These are phyloP conservation scores for Zonitis immaculata DNA, from an alignment of 2,888 invertebrate species.

Conservation along the genomic window DNA sequence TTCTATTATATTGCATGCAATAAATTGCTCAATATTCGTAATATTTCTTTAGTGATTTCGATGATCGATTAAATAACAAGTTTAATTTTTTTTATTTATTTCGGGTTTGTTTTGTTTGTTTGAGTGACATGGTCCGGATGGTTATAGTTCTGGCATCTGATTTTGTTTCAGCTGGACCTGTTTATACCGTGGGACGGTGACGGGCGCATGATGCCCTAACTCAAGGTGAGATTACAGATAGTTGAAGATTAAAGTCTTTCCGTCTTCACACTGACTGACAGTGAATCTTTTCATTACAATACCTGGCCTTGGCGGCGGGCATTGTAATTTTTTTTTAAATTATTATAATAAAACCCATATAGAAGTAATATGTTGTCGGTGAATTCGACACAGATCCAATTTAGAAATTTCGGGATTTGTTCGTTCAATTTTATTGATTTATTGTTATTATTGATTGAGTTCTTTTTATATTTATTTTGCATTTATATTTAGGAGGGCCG, in stretches of 20 bases:
- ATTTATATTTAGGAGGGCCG: background rate
- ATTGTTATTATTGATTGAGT: constrained; percentile 12
- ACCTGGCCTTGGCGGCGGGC: constrained; percentile 27
- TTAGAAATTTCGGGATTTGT: constrained; percentile 22
- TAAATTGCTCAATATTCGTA: background rate
- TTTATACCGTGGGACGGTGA: constrained; percentile 6
- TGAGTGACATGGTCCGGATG: background rate
- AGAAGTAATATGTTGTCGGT: constrained; percentile 22
- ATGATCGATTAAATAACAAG: background rate
- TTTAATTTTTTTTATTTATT: background rate
- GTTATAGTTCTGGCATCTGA: constrained; percentile 5
- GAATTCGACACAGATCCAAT: constrained; percentile 32
- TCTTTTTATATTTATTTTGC: background rate
- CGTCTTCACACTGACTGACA: constrained; percentile 37
- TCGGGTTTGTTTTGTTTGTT: background rate
- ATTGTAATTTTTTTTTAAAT: constrained; percentile 30
- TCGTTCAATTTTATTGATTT: constrained; percentile 8
- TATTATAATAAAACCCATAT: constrained; percentile 1
- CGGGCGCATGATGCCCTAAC: constrained; percentile 10
- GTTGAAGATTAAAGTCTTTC: constrained; percentile 34
- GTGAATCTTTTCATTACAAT: constrained; percentile 35
- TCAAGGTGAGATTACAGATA: constrained; percentile 32
- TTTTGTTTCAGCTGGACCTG: constrained; percentile 5
- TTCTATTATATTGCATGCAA: too few species aligned
- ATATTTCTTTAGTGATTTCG: background rate